These are phyloP conservation scores for Listronotus oregonensis DNA, from an alignment of 1,140 invertebrate genomes.

Conservation along the genomic window DNA sequence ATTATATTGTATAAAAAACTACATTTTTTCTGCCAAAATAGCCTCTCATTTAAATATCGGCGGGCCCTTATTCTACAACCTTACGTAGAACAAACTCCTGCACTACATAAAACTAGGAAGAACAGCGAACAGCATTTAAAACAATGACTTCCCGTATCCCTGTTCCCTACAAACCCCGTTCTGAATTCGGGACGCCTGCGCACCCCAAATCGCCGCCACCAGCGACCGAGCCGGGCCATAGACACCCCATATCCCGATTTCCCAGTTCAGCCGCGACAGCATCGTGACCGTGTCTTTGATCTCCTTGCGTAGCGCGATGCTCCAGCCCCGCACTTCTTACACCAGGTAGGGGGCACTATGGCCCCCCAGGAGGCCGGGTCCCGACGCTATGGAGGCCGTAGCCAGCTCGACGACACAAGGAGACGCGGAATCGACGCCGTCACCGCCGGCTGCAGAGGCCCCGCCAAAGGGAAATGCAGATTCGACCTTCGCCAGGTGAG, in stretches of 20 bases:
- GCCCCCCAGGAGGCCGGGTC: slow-evolving; percentile 16
- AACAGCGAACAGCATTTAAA: neutral
- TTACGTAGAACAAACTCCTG: neutral
- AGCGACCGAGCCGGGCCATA: slow-evolving; percentile 13
- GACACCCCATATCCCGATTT: slow-evolving; percentile 22
- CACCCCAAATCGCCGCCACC: neutral
- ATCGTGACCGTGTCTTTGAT: neutral
- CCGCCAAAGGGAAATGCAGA: slow-evolving; percentile 45
- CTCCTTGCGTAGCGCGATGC: neutral
- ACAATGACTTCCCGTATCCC: slow-evolving; percentile 15
- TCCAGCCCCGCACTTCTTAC: slow-evolving; percentile 6
- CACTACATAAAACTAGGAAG: neutral
- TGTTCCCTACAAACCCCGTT: slow-evolving; percentile 29
- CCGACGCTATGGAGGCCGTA: slow-evolving; percentile 16
- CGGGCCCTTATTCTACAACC: too few species aligned
- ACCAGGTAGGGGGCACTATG: slow-evolving; percentile 10
- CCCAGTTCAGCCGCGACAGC: slow-evolving; percentile 18
- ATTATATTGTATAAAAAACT: too few species aligned
- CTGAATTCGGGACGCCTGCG: slow-evolving; percentile 9
- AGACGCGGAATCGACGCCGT: neutral
- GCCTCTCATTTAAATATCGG: too few species aligned
- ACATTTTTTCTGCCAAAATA: too few species aligned
- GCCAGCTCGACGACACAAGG: slow-evolving; percentile 27
- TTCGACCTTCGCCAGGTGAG: slow-evolving; percentile 50
- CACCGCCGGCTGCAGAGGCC: slow-evolving; percentile 5